Evolutionary conservation across 1,140 invertebrate species (phyloP), one percentile per base, ranked within the genome.

Genomic region (Platyscapa corneri): DNA sequence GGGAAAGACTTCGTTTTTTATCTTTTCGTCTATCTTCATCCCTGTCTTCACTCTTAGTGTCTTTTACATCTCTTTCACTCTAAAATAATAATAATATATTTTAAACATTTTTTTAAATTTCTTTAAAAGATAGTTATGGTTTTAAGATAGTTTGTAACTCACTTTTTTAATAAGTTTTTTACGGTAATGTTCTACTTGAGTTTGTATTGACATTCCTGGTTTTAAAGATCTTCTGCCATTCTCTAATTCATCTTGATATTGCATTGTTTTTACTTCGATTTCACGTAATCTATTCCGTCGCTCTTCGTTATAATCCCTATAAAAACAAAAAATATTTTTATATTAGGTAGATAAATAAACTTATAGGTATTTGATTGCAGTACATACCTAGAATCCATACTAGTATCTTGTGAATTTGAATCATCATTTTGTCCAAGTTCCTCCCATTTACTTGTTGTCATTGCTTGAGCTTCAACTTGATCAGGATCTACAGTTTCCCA

Each of bases 171-270:
- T 95, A 64, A 99, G 95, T 92, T 99, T 98, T 89, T 97, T 95
- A 64, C 98, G 94, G 91, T 98, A 99, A 93, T 98, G 97, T 91
- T 98, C 96, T 0, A 99, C 96, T 94, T 99, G 98, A 90, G 97
- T 95, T 79, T 95, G 91, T 86, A 98, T 94, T 23, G 95, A 95
- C 95, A 97, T 97, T 14, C 96, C 96, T 34, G 95, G 92, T 93
- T 98, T 97, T 3, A 97, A 90, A 64, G 94, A 95, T 83, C 96
- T 94, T 89, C 96, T 95, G 6, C 98, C 98, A 30, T 96, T 96
- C 94, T 99, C 98, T 72, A 99, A 92, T 93, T 99, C 98, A 94
- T 99, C 98, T 94, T 99, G 98, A 94, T 98, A 99, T 90, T 98
- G 97, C 94, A 99, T 95, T 27, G 98, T 97, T 94, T 98, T 98